Evolutionary conservation across 1,140 invertebrate species (phyloP), one percentile per base, ranked within the genome.

Genomic region (Coboldia fuscipes): DNA sequence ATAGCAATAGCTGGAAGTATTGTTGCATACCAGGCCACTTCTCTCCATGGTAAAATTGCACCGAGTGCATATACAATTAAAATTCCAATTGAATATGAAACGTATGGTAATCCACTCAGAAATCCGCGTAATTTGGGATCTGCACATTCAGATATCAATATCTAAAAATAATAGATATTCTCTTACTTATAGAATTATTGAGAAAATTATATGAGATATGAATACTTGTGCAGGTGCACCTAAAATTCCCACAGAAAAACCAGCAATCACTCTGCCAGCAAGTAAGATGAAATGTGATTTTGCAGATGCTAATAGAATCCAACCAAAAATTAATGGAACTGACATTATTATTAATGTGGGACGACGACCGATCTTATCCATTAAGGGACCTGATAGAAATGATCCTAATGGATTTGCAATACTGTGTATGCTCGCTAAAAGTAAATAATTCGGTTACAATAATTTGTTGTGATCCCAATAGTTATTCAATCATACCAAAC

Each of bases 41-140:
- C 48, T 22, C 70, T 46, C 75, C 76, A 81, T 10, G 62, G 53
- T 3, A 75, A 50, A 7, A 58, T 44, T 2, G 65, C 63, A 1
- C 75, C 75, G 3, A 79, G 48, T 3, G 59, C 61, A 39, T 79
- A 78, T 21, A 77, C 68, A 12, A 76, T 47, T 1, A 79, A 52
- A 19, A 79, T 75, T n/a, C 76, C 76, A 5, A 70, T 43, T 0
- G 73, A 70, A 38, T 77, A 77, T 13, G 72, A 66, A 3, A 73
- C 66, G 35, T 72, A 70, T 0, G 71, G 67, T 0, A 66, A 60
- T 2, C 71, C 69, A 4, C 67, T 66, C 1, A 78, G 56, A 13
- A 75, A 51, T 9, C 73, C 73, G 32, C 75, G 58, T 8, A 77
- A 41, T 40, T 65, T 60, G 12, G 73, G 68, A 40, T 77, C 72